Percentiles rank a stretch among this genome's conserved stretches.
Conservation (phyloP, 1,140 invertebrate species). For the Agraylea sexmaculata region DNA sequence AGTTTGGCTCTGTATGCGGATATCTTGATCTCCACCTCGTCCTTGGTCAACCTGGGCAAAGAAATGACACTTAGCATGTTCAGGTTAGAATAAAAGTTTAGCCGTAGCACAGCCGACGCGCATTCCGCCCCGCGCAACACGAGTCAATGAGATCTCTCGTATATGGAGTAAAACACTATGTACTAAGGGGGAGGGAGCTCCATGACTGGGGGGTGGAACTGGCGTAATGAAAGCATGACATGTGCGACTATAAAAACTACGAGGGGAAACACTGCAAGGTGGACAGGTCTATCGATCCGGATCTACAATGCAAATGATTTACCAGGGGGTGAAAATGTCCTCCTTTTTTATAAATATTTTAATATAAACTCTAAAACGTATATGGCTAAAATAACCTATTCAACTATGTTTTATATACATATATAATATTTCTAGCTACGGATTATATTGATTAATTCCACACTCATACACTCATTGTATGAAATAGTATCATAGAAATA, state of each 20-base stretch:
- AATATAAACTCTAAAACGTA: no score
- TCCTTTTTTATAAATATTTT: no score
- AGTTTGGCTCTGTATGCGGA: slow-evolving; percentile 69
- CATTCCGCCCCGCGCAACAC: neutral
- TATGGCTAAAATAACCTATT: no score
- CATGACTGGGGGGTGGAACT: neutral
- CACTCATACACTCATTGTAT: neutral
- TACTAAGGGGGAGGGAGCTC: neutral
- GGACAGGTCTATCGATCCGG: no score
- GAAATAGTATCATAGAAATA: neutral
- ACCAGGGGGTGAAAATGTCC: no score
- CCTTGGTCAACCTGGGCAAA: slow-evolving; percentile 55
- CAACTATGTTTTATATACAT: no score
- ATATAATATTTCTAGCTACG: no score
- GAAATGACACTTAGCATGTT: slow-evolving; percentile 17
- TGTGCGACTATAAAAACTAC: no score
- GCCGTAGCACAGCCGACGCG: neutral
- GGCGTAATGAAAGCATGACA: neutral
- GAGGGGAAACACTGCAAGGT: no score
- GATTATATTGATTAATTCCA: neutral
- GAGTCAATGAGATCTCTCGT: neutral
- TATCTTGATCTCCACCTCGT: slow-evolving; percentile 71
- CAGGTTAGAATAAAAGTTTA: neutral
- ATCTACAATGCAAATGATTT: no score
- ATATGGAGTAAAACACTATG: neutral